Conservation (phyloP, 1,140 invertebrate genomes). For the Euwallacea fornicatus region DNA sequence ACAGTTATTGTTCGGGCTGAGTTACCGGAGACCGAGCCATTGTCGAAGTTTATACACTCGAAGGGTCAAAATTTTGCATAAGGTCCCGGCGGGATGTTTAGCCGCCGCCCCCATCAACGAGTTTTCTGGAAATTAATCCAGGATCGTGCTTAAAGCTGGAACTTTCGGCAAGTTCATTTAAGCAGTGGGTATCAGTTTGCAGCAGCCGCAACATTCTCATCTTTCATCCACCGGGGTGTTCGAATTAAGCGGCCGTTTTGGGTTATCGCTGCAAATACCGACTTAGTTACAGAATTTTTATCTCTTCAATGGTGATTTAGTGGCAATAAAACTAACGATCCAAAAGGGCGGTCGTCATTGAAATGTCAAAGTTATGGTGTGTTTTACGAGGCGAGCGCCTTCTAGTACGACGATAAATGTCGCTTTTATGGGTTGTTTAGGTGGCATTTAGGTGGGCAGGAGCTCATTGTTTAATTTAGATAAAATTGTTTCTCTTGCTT, state of each 20-base stretch:
- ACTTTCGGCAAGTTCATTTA: slow-evolving; percentile 29
- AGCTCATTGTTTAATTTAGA: too few species aligned
- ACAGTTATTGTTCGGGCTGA: slow-evolving; percentile 3
- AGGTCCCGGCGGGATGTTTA: neutral
- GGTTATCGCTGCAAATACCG: slow-evolving; percentile 50
- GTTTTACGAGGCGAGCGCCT: slow-evolving; percentile 20
- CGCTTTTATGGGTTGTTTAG: slow-evolving; percentile 17
- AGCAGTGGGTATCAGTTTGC: slow-evolving; percentile 45
- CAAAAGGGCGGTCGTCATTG: slow-evolving; percentile 17
- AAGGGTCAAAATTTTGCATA: neutral
- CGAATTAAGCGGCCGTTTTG: slow-evolving; percentile 56
- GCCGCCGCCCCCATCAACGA: neutral
- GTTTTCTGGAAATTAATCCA: neutral
- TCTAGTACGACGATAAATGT: slow-evolving; percentile 18
- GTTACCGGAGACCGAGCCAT: slow-evolving; percentile 4
- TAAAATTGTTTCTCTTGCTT: too few species aligned
- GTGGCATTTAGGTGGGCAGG: neutral
- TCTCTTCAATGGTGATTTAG: slow-evolving; percentile 42
- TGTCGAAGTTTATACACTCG: neutral
- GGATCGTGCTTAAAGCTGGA: slow-evolving; percentile 6
- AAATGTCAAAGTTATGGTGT: slow-evolving; percentile 35
- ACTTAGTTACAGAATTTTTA: slow-evolving; percentile 54
- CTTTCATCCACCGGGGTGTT: slow-evolving; percentile 47
- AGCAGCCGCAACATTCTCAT: slow-evolving; percentile 46
- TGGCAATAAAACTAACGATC: slow-evolving; percentile 13